A percentile compares a stretch with the other conserved stretches of the same genome.
These are phyloP conservation scores for Phorcus lineatus DNA, from an alignment of 2,888 invertebrate genomes.

Conservation along the genomic window DNA sequence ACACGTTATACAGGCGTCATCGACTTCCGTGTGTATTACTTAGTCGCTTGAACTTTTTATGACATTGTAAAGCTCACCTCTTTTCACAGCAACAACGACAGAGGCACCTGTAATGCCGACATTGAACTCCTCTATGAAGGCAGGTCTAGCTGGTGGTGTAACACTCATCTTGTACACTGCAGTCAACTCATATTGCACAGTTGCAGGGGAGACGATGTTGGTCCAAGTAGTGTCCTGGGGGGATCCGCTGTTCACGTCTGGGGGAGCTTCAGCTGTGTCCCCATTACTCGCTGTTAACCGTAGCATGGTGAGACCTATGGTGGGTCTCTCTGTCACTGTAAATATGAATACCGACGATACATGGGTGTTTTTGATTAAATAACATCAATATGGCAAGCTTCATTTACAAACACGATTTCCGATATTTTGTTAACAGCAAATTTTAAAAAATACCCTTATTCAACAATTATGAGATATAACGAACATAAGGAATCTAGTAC, in stretches of 20 bases:
- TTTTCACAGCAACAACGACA: neutral
- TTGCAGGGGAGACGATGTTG: constrained; percentile 25
- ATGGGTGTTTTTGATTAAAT: no score
- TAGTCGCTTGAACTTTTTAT: no score
- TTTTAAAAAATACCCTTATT: no score
- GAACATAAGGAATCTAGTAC: no score
- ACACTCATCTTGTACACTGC: neutral
- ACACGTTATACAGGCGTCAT: no score
- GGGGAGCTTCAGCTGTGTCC: constrained; percentile 8
- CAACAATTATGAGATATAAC: no score
- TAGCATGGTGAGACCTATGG: constrained; percentile 23
- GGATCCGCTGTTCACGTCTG: constrained; percentile 23
- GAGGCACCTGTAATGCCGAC: constrained; percentile 22
- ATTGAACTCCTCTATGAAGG: constrained; percentile 20
- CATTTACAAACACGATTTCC: no score
- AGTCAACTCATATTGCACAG: constrained; percentile 4
- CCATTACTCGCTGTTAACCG: constrained; percentile 17
- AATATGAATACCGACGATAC: neutral
- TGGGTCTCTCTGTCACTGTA: constrained; percentile 23
- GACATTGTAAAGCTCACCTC: neutral
- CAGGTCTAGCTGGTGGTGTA: constrained; percentile 7
- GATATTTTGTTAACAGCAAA: no score
- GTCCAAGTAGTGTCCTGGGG: constrained; percentile 26
- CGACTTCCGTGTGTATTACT: no score
- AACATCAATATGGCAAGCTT: no score